Evolutionary conservation across 2,797 vertebrate species (phyloP), one percentile per base, ranked within the genome.

Genomic region (Gallinago stenura): DNA sequence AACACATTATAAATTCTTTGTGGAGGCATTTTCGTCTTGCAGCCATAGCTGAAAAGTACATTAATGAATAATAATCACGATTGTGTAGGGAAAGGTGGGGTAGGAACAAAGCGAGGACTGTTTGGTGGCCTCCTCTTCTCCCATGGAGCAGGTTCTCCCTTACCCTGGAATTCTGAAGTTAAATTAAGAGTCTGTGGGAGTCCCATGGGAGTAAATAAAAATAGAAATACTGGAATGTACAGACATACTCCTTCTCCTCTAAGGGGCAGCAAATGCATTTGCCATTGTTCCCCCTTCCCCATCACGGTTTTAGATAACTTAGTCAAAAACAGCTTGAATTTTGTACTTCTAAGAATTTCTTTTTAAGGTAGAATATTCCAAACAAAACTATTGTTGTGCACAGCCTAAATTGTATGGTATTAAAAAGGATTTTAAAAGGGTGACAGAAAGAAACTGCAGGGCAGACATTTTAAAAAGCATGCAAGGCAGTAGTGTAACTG

Each of bases 1-100:
- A 96, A 88, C 17, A 24, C 96, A 87, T 90, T 88, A 54, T 39
- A 69, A 96, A 98, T 97, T 96, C 95, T 93, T 90, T 85, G 96
- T 96, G 96, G 93, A 96, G 94, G 97, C 96, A 94, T 94, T 93
- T 97, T 95, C 91, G 66, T 97, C 65, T 85, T 87, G 62, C 75
- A 85, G 48, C 89, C 73, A 2, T 20, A n/a, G 53, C 66, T 95
- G 80, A 93, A 83, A 93, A 85, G 89, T 30, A 62, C 83, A 61
- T 93, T 94, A 78, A 26, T 19, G 39, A 75, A 95, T 77, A 91
- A 70, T 78, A 39, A 5, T 81, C 66, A 33, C 78, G 89, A 93
- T 97, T 97, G 97, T 97, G 71, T 71, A 30, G 1, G 6, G 80
- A 93, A 91, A 96, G 93, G 96, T 96, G 96, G 97, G 84, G 57